A percentile compares a stretch with the other conserved stretches of the same genome.
These are phyloP conservation scores for Microcaecilia unicolor DNA, from an alignment of 2,797 vertebrate genomes.

Conservation along the genomic window DNA sequence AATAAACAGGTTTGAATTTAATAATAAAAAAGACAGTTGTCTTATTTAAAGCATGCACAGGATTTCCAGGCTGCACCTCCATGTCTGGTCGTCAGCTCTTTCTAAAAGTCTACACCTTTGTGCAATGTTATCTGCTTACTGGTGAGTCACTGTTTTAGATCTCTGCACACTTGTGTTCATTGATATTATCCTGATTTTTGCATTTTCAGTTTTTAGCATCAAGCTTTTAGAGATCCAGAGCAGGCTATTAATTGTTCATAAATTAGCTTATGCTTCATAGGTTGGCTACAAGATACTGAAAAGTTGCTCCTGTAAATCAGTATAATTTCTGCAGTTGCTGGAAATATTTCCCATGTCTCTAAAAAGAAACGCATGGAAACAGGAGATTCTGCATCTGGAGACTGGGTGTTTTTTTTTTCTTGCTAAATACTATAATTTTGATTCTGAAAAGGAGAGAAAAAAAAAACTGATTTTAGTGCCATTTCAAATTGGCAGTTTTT, in stretches of 20 bases:
- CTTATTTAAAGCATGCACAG: no score
- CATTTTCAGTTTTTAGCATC: conserved; percentile 9
- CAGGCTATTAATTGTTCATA: conserved; percentile 14
- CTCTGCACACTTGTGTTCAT: neutral
- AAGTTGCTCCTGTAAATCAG: conserved; percentile 12
- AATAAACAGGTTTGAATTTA: no score
- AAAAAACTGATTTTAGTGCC: neutral
- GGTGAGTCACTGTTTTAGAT: no score
- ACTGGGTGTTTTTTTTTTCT: conserved; percentile 5
- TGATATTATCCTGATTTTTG: neutral
- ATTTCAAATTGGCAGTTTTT: neutral
- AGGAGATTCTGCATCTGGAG: conserved; percentile 3
- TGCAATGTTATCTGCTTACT: no score
- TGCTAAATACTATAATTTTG: conserved; percentile 1
- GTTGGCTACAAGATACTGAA: conserved; percentile 15
- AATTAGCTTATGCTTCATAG: conserved; percentile 26
- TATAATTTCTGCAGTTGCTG: neutral
- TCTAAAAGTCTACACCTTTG: no score
- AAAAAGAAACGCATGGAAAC: neutral
- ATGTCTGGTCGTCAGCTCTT: no score
- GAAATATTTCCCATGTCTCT: conserved; percentile 10
- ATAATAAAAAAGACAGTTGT: no score
- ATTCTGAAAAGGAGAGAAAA: neutral
- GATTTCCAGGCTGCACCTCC: no score
- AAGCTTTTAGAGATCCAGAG: neutral